phyloP scores from a whole-genome alignment of 2,888 invertebrate species.

The Maniola hyperantus region DNA sequence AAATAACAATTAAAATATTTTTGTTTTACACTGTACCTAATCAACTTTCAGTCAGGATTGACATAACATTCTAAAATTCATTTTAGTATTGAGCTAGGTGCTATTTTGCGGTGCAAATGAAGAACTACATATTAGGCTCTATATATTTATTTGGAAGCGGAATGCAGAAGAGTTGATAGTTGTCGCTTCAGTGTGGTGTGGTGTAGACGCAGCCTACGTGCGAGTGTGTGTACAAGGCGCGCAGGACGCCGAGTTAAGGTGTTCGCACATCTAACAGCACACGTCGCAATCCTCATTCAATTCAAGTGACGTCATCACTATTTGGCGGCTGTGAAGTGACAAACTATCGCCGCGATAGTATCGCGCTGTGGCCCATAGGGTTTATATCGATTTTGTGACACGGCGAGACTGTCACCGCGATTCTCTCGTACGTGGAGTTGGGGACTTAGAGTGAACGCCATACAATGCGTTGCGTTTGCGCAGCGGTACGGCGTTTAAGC shows the following conservation, averaged over 20 bases:
- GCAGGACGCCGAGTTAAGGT: neutral
- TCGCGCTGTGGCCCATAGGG: too few species aligned
- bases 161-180: neutral
- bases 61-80: too few species aligned
- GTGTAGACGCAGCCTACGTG: constrained; percentile 2
- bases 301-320: neutral
- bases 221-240: neutral
- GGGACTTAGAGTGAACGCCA: too few species aligned
- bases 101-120: too few species aligned
- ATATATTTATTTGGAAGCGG: neutral
- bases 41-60: neutral
- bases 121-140: too few species aligned
- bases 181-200: neutral
- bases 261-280: neutral
- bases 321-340: neutral
- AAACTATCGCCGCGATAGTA: too few species aligned
- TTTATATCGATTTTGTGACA: too few species aligned
- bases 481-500: too few species aligned
- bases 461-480: too few species aligned
- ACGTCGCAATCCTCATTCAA: neutral
- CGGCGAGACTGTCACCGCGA: too few species aligned
- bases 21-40: neutral
- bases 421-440: too few species aligned
- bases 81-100: too few species aligned
- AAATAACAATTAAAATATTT: neutral